Evolutionary conservation across 2,888 invertebrate genomes (phyloP).

Genomic region (Drosophila fulvimacula): DNA sequence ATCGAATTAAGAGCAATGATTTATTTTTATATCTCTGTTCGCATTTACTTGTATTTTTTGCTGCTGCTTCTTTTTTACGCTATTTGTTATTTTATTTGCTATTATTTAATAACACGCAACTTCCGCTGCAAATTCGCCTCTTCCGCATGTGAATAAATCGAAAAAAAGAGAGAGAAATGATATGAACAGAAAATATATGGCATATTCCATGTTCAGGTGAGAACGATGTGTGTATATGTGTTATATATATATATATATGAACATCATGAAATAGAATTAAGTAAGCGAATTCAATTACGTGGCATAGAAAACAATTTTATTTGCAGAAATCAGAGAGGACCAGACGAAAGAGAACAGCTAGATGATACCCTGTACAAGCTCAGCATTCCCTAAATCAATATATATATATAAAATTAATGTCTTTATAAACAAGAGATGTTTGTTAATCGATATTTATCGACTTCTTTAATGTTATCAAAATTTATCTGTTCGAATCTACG

Average conservation of each 20-base stretch:
- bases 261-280: constrained; percentile 43
- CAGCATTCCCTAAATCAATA: too few relatives aligned
- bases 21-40: constrained; percentile 34
- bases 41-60: constrained; percentile 13
- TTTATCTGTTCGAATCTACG: too few relatives aligned
- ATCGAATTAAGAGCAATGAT: constrained; percentile 69
- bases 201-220: constrained; percentile 58
- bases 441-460: too few relatives aligned
- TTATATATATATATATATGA: not conserved
- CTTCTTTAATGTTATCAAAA: too few relatives aligned
- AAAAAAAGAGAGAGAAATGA: not conserved
- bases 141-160: constrained; percentile 58
- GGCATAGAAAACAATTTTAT: constrained; percentile 55
- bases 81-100: not conserved
- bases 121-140: constrained; percentile 74
- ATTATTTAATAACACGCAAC: constrained; percentile 63
- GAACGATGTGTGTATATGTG: constrained; percentile 13
- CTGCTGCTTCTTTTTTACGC: not conserved
- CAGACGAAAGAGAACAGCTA: not conserved
- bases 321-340: not conserved
- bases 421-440: too few relatives aligned
- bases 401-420: too few relatives aligned
- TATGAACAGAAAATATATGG: constrained; percentile 6
- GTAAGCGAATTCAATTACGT: constrained; percentile 64
- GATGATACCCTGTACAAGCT: not conserved